phyloP scores from a whole-genome alignment of 1,140 invertebrate genomes.

The Drosophila saltans region DNA sequence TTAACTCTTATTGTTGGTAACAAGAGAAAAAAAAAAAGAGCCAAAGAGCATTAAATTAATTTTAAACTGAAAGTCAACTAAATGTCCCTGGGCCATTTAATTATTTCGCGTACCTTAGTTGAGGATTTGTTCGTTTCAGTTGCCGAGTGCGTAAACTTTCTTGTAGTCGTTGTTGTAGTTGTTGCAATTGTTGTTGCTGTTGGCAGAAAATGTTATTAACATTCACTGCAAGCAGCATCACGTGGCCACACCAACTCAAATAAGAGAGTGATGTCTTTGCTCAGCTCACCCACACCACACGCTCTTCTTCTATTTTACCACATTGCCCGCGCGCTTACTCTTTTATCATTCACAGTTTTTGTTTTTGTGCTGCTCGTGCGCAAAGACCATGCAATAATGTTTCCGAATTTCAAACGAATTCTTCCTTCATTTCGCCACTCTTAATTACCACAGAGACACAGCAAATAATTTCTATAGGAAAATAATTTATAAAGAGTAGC shows the following conservation, averaged over 20 bases:
- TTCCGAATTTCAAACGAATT: constrained; percentile 1
- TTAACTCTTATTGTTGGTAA: background rate
- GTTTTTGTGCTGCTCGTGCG: constrained; percentile 1
- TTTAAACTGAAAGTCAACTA: too few relatives aligned
- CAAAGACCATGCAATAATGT: background rate
- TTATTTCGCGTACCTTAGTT: constrained; percentile 5
- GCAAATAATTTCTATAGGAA: constrained; percentile 6
- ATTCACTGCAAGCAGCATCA: constrained; percentile 68
- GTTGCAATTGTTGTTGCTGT: constrained; percentile 53
- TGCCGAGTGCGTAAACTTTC: constrained; percentile 73
- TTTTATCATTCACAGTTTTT: background rate
- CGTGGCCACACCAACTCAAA: constrained; percentile 57
- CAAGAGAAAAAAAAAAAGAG: background rate
- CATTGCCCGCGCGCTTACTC: background rate
- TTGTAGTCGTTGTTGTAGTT: background rate
- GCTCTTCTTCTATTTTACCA: background rate
- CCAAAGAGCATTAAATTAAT: too few relatives aligned
- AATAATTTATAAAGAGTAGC: background rate
- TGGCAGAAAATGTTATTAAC: constrained; percentile 73
- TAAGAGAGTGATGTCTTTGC: constrained; percentile 21
- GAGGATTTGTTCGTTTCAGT: constrained; percentile 42
- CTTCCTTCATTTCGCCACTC: background rate
- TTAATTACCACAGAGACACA: constrained; percentile 1
- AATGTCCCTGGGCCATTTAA: background rate
- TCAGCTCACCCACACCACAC: background rate